Evolutionary conservation across 2,113 vertebrate species (phyloP).

Genomic region (Colinus virginianus): DNA sequence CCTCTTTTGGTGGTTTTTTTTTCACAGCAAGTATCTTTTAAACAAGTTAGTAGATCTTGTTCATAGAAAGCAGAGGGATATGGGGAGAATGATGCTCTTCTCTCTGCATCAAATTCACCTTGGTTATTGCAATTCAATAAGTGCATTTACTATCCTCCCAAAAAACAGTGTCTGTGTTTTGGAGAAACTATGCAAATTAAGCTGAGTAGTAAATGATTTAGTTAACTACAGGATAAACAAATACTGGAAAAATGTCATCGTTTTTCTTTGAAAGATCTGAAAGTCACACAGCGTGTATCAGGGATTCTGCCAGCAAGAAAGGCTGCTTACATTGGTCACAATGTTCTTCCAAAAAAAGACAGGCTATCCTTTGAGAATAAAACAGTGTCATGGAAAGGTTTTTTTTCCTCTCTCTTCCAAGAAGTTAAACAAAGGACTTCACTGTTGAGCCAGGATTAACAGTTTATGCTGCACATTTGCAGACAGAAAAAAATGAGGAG

Average conservation of each 20-base stretch:
- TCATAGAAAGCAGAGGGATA: neutral
- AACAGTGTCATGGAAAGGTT: neutral
- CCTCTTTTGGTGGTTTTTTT: neutral
- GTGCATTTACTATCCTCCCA: neutral
- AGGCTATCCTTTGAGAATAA: neutral
- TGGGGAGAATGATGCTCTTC: neutral
- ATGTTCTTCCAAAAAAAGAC: neutral
- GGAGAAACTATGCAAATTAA: neutral
- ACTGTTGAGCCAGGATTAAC: neutral
- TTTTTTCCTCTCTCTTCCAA: neutral
- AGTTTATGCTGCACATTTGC: neutral
- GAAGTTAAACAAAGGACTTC: slow-evolving; percentile 22
- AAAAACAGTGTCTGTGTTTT: neutral
- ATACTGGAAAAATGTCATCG: neutral
- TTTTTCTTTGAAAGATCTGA: neutral
- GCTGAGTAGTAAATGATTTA: neutral
- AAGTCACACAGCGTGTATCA: neutral
- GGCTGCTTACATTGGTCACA: neutral
- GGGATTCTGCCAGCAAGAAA: neutral
- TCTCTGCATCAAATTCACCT: neutral
- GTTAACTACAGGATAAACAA: neutral
- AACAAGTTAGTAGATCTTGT: neutral
- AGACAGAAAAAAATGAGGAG: neutral
- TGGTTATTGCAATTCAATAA: neutral
- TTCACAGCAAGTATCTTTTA: neutral